Evolutionary conservation across 2,113 vertebrate species (phyloP).

Genomic region (Caranx melampygus): DNA sequence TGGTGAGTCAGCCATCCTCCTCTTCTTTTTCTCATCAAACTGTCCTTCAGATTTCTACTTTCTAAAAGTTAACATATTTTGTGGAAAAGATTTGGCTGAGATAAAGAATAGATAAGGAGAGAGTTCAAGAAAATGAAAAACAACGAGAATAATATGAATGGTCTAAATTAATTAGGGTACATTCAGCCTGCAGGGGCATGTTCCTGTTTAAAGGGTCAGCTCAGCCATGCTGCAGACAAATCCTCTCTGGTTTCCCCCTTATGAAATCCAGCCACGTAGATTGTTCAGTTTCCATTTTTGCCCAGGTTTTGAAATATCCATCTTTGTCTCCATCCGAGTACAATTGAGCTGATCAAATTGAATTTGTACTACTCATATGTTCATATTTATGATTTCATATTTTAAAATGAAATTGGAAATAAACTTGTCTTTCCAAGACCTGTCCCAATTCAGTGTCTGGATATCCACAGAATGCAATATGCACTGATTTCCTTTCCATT

Average conservation of each 20-base stretch:
- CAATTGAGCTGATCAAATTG: background rate
- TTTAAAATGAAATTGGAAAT: background rate
- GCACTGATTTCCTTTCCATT: background rate
- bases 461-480: too few species aligned
- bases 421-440: background rate
- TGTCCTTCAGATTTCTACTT: background rate
- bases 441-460: too few species aligned
- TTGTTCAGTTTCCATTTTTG: background rate
- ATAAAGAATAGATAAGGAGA: background rate
- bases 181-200: background rate
- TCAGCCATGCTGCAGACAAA: background rate
- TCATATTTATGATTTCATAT: background rate
- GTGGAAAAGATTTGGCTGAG: too few species aligned
- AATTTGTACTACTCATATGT: background rate
- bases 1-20: conserved; percentile 83
- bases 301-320: background rate
- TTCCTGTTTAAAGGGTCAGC: background rate
- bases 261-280: background rate
- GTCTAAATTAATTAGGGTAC: background rate
- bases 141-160: background rate
- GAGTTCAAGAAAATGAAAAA: background rate
- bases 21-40: background rate
- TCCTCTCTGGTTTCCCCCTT: background rate
- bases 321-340: background rate
- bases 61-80: too few species aligned